phyloP scores from a whole-genome alignment of 2,113 vertebrate species.

The Eurypyga helias region DNA sequence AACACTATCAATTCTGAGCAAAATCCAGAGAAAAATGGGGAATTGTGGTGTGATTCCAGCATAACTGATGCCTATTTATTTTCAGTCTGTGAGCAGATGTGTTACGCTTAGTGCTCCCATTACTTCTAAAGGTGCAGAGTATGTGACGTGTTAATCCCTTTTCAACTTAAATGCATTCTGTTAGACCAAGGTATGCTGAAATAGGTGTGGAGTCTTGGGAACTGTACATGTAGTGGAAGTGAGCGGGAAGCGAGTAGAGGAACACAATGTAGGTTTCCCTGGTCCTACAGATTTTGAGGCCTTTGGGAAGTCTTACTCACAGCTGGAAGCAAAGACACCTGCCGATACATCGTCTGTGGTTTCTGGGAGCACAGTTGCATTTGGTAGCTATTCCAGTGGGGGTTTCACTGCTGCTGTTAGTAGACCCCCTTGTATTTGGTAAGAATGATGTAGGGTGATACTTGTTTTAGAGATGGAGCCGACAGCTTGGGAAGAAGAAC shows the following conservation, averaged over 20 bases:
- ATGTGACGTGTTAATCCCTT: not conserved
- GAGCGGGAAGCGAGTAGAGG: not conserved
- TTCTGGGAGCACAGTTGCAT: not conserved
- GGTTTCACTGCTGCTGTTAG: not conserved
- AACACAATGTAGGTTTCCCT: not conserved
- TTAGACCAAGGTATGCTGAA: not conserved
- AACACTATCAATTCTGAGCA: not conserved
- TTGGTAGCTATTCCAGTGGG: not conserved
- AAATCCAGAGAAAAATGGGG: not conserved
- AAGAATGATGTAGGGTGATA: not conserved
- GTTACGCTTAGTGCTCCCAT: not conserved
- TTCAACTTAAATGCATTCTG: not conserved
- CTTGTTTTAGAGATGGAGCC: not conserved
- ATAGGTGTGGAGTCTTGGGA: not conserved
- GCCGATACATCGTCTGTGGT: not conserved
- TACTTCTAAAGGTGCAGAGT: not conserved
- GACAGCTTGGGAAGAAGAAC: not conserved
- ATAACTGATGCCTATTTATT: not conserved
- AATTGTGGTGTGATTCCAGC: not conserved
- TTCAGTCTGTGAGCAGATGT: not conserved
- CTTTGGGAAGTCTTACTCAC: not conserved
- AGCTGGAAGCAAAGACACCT: not conserved
- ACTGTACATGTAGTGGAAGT: not conserved
- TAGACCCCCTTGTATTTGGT: not conserved
- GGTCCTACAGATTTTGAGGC: not conserved